phyloP scores from a whole-genome alignment of 2,797 vertebrate genomes.

The Australoheros facetus region DNA sequence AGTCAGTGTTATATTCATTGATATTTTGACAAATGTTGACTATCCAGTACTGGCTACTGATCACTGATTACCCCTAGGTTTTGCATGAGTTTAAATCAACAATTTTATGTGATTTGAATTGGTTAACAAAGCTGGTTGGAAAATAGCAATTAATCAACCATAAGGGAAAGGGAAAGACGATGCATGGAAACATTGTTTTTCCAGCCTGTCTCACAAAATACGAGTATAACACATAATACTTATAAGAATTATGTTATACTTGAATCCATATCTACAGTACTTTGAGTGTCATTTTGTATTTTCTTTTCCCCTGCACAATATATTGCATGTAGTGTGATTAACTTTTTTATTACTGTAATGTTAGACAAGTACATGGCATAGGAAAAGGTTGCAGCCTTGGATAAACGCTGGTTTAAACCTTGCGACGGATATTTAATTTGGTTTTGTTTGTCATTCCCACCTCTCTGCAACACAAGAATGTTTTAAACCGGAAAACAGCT shows the following conservation, averaged over 20 bases:
- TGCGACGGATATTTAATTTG: background rate
- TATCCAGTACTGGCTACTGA: too few species aligned
- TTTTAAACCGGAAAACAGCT: background rate
- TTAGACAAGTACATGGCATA: too few species aligned
- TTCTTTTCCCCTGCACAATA: too few species aligned
- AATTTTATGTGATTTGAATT: too few species aligned
- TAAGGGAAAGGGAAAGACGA: background rate
- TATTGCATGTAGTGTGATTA: background rate
- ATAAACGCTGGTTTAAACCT: background rate
- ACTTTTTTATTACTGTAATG: background rate
- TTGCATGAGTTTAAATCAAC: too few species aligned
- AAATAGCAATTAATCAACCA: rapidly evolving
- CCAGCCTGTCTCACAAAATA: background rate
- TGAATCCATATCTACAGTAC: background rate
- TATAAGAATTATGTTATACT: background rate
- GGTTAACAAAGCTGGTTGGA: background rate
- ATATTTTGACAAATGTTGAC: too few species aligned
- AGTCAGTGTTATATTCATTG: background rate
- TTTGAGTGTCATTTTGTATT: too few species aligned
- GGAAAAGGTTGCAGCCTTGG: background rate
- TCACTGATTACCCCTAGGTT: too few species aligned
- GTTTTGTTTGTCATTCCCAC: background rate
- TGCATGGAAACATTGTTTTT: background rate
- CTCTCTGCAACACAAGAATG: background rate
- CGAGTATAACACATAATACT: background rate